phyloP scores from a whole-genome alignment of 2,113 vertebrate genomes.

The Chionodraco myersi region DNA sequence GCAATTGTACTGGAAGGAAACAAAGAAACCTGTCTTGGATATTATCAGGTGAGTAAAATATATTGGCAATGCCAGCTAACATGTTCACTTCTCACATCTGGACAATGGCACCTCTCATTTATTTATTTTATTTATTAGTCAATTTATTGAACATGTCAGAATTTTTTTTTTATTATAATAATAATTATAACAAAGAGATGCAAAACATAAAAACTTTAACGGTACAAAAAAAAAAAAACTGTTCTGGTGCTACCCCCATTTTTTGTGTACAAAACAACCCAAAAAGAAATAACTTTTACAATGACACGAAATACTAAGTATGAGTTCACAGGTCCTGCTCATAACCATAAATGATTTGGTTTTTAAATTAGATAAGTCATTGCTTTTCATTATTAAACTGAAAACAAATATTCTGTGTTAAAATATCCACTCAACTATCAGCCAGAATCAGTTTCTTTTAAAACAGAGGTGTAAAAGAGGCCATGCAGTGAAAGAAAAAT shows the following conservation, averaged over 20 bases:
- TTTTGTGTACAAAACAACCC: too few species aligned
- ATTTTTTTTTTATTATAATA: too few species aligned
- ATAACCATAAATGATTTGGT: too few species aligned
- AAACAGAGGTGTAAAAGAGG: conserved; percentile 24
- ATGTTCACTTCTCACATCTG: not conserved
- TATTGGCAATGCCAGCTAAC: not conserved
- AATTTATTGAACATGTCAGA: too few species aligned
- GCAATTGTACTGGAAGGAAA: not conserved
- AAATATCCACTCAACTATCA: not conserved
- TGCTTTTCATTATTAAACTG: not conserved
- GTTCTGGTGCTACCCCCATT: too few species aligned
- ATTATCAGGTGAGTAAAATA: not conserved
- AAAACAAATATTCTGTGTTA: not conserved
- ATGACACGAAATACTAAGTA: too few species aligned
- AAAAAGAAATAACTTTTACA: too few species aligned
- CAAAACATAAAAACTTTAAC: too few species aligned
- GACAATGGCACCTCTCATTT: not conserved
- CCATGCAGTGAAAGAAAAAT: not conserved
- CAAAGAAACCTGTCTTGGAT: conserved; percentile 6
- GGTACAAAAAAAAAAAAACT: too few species aligned
- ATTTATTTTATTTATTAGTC: too few species aligned
- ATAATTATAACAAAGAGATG: too few species aligned
- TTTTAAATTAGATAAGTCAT: conserved; percentile 1
- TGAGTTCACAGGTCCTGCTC: too few species aligned
- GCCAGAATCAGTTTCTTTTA: conserved; percentile 26